These are phyloP conservation scores for Pipistrellus kuhlii DNA, from an alignment of 2,797 vertebrate genomes.

Conservation along the genomic window DNA sequence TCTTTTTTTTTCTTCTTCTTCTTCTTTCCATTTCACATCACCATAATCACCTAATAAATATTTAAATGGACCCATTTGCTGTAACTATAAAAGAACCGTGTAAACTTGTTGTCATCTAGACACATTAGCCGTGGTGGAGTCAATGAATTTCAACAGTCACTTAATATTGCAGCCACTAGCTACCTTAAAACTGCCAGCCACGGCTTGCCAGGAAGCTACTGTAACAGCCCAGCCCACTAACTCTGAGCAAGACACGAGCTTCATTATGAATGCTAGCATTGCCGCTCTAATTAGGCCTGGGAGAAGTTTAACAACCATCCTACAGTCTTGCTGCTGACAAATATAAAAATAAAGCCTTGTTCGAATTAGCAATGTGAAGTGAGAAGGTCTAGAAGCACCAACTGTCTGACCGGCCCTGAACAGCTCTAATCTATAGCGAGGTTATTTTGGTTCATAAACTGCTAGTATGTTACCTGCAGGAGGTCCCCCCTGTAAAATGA, in stretches of 20 bases:
- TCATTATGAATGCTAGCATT: constrained; percentile 96
- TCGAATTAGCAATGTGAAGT: constrained; percentile 95
- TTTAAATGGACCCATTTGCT: constrained; percentile 91
- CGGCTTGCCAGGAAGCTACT: constrained; percentile 92
- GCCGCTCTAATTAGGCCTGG: constrained; percentile 95
- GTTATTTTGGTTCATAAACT: constrained; percentile 95
- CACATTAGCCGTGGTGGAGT: constrained; percentile 92
- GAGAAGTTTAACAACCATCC: constrained; percentile 95
- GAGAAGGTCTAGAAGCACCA: constrained; percentile 92
- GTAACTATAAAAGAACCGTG: constrained; percentile 91
- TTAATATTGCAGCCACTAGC: constrained; percentile 93
- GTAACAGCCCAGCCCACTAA: constrained; percentile 87
- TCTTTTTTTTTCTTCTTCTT: constrained; percentile 88
- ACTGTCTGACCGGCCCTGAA: constrained; percentile 89
- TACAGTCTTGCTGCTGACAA: constrained; percentile 95
- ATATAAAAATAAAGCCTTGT: constrained; percentile 98
- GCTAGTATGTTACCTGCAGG: constrained; percentile 91
- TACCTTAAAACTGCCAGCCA: constrained; percentile 90
- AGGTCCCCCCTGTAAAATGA: constrained; percentile 92
- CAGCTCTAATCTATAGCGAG: constrained; percentile 92
- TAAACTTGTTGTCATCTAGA: constrained; percentile 94
- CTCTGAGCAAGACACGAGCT: constrained; percentile 89
- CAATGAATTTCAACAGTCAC: constrained; percentile 95
- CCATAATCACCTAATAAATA: constrained; percentile 92
- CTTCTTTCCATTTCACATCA: constrained; percentile 90